Evolutionary conservation across 1,140 invertebrate genomes (phyloP).

Genomic region (Proales similis): DNA sequence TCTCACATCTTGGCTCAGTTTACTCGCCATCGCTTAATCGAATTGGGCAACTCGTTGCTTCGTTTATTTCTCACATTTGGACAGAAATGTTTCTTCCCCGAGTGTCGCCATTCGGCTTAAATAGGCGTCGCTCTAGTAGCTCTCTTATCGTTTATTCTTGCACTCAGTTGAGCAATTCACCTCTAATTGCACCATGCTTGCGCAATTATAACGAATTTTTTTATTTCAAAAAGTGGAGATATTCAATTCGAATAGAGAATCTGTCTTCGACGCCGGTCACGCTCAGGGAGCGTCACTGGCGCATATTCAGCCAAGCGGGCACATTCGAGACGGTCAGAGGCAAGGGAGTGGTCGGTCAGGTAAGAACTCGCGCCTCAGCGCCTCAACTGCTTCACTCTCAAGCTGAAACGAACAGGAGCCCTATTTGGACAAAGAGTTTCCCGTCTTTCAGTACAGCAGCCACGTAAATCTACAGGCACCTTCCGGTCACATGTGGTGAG

Average conservation of each 20-base stretch:
- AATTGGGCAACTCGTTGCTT: no score
- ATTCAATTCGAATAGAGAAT: conserved; percentile 91
- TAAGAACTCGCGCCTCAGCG: conserved; percentile 39
- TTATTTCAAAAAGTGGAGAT: conserved; percentile 57
- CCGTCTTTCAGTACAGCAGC: conserved; percentile 93
- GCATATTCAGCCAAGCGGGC: conserved; percentile 86
- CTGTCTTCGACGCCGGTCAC: conserved; percentile 75
- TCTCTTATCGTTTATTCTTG: no score
- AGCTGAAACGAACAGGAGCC: conserved; percentile 71
- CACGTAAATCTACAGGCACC: conserved; percentile 91
- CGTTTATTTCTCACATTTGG: no score
- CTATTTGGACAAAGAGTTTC: conserved; percentile 71
- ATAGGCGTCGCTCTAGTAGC: no score
- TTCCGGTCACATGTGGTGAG: conserved; percentile 93
- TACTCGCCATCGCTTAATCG: no score
- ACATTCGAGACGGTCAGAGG: conserved; percentile 87
- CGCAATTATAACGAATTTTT: no score
- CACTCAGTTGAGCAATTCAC: no score
- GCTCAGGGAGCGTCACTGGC: conserved; percentile 86
- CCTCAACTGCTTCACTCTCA: conserved; percentile 38
- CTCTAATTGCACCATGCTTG: no score
- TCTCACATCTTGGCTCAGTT: no score
- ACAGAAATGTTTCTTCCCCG: no score
- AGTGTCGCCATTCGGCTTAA: no score
- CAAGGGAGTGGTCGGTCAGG: conserved; percentile 82